These are phyloP conservation scores for Brachionus angularis DNA, from an alignment of 1,140 invertebrate species.

Conservation along the genomic window DNA sequence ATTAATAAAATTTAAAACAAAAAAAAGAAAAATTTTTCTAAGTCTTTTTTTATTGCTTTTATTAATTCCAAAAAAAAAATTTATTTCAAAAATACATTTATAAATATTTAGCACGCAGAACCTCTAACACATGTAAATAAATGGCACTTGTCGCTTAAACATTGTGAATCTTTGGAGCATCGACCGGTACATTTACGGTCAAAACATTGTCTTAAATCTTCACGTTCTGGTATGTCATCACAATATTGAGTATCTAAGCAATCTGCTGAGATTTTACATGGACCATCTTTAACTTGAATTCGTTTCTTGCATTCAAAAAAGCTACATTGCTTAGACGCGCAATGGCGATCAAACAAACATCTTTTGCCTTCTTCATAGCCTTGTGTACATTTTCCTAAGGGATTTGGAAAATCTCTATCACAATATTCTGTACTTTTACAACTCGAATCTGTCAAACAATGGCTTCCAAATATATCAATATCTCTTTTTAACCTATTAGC, in stretches of 20 bases:
- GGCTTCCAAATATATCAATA: background rate
- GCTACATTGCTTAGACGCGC: slow-evolving; percentile 37
- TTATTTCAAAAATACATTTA: background rate
- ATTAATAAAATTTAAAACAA: too few relatives aligned
- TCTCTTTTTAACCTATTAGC: background rate
- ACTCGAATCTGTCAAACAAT: slow-evolving; percentile 14
- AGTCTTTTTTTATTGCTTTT: background rate
- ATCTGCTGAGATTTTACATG: slow-evolving; percentile 29
- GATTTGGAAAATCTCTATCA: slow-evolving; percentile 17
- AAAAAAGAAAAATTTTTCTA: too few relatives aligned
- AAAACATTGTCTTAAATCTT: slow-evolving; percentile 31
- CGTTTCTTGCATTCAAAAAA: slow-evolving; percentile 37
- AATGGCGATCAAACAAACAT: slow-evolving; percentile 18
- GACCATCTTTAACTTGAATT: slow-evolving; percentile 23
- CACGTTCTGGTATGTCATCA: slow-evolving; percentile 9
- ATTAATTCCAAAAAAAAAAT: background rate
- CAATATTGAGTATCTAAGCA: slow-evolving; percentile 29
- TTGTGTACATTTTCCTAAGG: slow-evolving; percentile 20
- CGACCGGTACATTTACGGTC: slow-evolving; percentile 25
- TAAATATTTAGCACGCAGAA: background rate
- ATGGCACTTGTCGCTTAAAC: slow-evolving; percentile 36
- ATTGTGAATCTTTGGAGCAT: slow-evolving; percentile 36
- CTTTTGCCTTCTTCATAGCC: background rate
- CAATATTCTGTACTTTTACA: slow-evolving; percentile 22
- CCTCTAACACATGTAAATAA: slow-evolving; percentile 32